phyloP scores from a whole-genome alignment of 2,888 invertebrate species.

The Tetanocera ferruginea region DNA sequence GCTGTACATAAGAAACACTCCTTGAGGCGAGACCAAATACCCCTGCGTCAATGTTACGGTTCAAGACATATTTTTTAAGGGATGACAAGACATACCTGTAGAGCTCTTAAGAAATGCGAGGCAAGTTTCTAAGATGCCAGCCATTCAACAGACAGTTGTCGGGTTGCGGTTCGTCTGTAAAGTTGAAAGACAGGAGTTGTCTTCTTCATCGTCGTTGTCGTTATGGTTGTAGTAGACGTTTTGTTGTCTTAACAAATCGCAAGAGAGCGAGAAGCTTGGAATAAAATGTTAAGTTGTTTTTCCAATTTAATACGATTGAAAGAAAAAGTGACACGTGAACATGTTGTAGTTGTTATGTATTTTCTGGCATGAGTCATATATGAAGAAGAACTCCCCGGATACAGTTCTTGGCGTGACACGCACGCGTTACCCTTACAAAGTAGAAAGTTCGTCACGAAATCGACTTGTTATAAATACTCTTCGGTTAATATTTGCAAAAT shows the following conservation, averaged over 20 bases:
- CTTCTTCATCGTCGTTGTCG: not conserved
- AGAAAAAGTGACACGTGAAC: constrained; percentile 24
- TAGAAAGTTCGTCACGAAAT: constrained; percentile 17
- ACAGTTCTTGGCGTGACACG: constrained; percentile 11
- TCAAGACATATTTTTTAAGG: constrained; percentile 17
- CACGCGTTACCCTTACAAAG: constrained; percentile 4
- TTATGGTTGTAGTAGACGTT: not conserved
- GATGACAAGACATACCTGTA: constrained; percentile 21
- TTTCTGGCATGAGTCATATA: constrained; percentile 25
- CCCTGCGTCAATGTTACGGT: constrained; percentile 1
- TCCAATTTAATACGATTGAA: constrained; percentile 2
- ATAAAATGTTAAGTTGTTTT: not conserved
- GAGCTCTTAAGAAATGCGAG: constrained; percentile 22
- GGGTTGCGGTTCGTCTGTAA: constrained; percentile 12
- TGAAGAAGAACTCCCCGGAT: not conserved
- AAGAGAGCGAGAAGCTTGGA: not conserved
- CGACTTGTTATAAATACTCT: constrained; percentile 5
- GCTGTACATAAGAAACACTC: constrained; percentile 1
- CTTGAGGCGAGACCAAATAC: constrained; percentile 4
- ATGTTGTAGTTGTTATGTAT: not conserved
- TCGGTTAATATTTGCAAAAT: not conserved
- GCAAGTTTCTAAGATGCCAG: constrained; percentile 21
- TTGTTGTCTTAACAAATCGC: not conserved
- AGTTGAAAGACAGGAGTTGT: not conserved
- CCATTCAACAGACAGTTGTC: constrained; percentile 17